phyloP scores from a whole-genome alignment of 1,140 invertebrate species.

The Gryon sp. region DNA sequence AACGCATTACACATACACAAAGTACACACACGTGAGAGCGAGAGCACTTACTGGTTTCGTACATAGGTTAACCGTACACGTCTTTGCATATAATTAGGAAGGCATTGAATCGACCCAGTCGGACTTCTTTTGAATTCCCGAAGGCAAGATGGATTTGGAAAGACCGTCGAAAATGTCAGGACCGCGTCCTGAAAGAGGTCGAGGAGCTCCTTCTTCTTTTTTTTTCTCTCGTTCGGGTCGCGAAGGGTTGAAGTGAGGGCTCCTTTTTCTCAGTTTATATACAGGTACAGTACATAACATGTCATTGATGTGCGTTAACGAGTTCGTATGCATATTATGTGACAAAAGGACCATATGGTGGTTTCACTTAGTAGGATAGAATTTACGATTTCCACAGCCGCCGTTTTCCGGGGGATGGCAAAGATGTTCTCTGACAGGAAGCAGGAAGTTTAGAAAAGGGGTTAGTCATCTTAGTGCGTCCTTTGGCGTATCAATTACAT shows the following conservation, averaged over 20 bases:
- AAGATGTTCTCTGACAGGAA: slow-evolving; percentile 51
- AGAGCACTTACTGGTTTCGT: slow-evolving; percentile 47
- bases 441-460: slow-evolving; percentile 52
- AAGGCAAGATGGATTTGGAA: slow-evolving; percentile 53
- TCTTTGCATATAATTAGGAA: slow-evolving; percentile 65
- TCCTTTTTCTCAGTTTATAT: slow-evolving; percentile 65
- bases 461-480: slow-evolving; percentile 37
- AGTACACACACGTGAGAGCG: slow-evolving; percentile 31
- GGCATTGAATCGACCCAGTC: slow-evolving; percentile 58
- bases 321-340: slow-evolving; percentile 73
- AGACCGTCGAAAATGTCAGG: slow-evolving; percentile 50
- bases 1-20: not conserved
- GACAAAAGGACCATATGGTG: slow-evolving; percentile 64
- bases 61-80: slow-evolving; percentile 57
- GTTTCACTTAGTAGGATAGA: slow-evolving; percentile 53
- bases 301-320: slow-evolving; percentile 66
- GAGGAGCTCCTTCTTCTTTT: slow-evolving; percentile 49
- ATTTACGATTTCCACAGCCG: slow-evolving; percentile 37
- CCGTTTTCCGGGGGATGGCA: slow-evolving; percentile 18
- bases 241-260: slow-evolving; percentile 63
- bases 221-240: too few relatives aligned
- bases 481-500: slow-evolving; percentile 42
- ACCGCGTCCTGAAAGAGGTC: slow-evolving; percentile 46
- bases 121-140: slow-evolving; percentile 58
- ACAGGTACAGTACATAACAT: slow-evolving; percentile 70